phyloP scores from a whole-genome alignment of 2,113 vertebrate genomes.

The Thamnophis sirtalis region DNA sequence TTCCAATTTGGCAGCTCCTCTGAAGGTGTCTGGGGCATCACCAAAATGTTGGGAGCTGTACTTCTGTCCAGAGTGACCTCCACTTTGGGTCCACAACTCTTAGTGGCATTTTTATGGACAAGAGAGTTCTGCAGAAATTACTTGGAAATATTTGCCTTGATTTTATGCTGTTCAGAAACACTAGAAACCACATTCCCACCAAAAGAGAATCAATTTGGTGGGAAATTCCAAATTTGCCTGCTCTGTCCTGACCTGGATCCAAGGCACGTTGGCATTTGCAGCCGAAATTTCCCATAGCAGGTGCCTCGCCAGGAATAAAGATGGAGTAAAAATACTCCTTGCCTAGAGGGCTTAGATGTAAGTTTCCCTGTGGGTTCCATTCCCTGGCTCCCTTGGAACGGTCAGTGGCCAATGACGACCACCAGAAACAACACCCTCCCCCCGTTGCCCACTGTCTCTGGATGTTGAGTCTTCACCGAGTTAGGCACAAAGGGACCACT shows the following conservation, averaged over 20 bases:
- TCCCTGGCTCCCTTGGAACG: fast-evolving
- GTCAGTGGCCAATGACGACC: not conserved
- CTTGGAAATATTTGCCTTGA: not conserved
- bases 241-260: not conserved
- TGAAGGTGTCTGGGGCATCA: not conserved
- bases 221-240: not conserved
- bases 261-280: too few relatives aligned
- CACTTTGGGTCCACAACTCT: not conserved
- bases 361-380: not conserved
- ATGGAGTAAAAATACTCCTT: not conserved
- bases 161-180: not conserved
- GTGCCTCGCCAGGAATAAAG: not conserved
- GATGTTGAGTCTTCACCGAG: not conserved
- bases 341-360: not conserved
- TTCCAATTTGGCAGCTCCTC: not conserved
- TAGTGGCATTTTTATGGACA: not conserved
- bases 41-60: not conserved
- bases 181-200: not conserved
- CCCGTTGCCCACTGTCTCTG: not conserved
- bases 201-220: not conserved
- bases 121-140: not conserved
- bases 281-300: not conserved
- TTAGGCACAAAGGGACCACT: too few relatives aligned
- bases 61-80: not conserved
- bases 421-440: too few relatives aligned